Base-by-base conservation (phyloP, 2,797 vertebrate genomes). In the Taeniopygia guttata region DNA sequence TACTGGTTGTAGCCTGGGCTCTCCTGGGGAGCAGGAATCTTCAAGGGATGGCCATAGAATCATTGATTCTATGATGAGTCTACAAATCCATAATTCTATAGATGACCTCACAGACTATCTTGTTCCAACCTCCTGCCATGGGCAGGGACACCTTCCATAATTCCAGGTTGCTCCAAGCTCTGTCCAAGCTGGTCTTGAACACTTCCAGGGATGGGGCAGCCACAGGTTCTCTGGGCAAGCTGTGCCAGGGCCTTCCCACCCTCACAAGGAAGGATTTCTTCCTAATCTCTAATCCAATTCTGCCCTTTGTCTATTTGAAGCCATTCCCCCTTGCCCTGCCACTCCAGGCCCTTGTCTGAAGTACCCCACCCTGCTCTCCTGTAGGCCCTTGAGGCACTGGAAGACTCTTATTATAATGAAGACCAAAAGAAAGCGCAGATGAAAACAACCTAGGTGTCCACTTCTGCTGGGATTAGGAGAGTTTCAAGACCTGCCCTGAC, bases 161-260 rank as follows among this genome's bases (percentile, higher is more conserved):
- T 2, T 11, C 23, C 43, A 76, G 19, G 23, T 0, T 55, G 49
- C 8, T 89, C 36, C 48, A 59, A 59, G 21, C 8, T 5, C 25
- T 0, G 0, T 40, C 21, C 60, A 75, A 1, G 1, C 23, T 30
- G 49, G 4, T 4, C 34, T 60, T 42, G 48, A 0, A 25, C 27
- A 62, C 4, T 20, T 21, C 19, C 42, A 68, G 27, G 42, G 27
- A 17, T 55, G 36, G 16, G 32, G 7, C 26, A 67, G 2, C 7
- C 68, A 27, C 62, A 62, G 48, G 16, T 55, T 9, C 48, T 36
- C 54, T 60, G 34, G 3, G 2, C 7, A 55, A 0, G 22, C 23
- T 62, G 11, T 55, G 11, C 42, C 48, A 62, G 16, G 16, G 25
- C 11, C 42, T 54, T 22, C 5, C 3, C 22, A 36, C 5, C 11